Percentiles rank a stretch among this genome's conserved stretches.
Conservation (phyloP, 2,113 vertebrate genomes). For the Lycaon pictus region DNA sequence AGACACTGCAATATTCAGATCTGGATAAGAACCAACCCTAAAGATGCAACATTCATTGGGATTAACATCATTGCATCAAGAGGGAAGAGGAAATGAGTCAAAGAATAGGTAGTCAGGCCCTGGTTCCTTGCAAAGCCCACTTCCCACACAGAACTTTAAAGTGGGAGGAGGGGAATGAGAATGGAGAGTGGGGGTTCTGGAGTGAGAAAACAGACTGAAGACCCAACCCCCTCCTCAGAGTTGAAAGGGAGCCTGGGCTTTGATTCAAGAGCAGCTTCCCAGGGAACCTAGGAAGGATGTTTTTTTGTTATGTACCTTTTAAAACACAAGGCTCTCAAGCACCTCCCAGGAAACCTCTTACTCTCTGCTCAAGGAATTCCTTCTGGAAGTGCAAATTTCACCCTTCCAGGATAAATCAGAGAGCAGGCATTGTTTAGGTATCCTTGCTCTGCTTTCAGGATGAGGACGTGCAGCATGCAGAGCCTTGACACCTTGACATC, state of each 20-base stretch:
- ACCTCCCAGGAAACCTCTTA: background rate
- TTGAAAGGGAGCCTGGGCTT: background rate
- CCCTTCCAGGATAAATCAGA: accelerated
- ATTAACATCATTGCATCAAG: background rate
- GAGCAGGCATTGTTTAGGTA: accelerated
- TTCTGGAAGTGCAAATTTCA: background rate
- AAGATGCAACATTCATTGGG: background rate
- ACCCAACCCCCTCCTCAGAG: background rate
- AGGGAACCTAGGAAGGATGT: background rate
- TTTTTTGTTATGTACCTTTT: background rate
- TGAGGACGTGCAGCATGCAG: background rate
- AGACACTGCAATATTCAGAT: background rate
- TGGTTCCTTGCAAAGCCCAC: background rate
- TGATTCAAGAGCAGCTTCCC: background rate
- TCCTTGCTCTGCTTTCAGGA: background rate
- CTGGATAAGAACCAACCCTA: background rate
- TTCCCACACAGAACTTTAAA: background rate
- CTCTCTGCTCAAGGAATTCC: background rate
- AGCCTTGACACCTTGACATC: background rate
- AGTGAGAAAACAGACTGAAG: background rate
- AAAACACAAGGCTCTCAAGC: background rate
- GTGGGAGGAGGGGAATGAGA: background rate
- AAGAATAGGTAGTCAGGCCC: background rate
- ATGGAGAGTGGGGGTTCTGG: no score
- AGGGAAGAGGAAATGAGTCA: background rate